These are phyloP conservation scores for Drosophila willistoni DNA, from an alignment of 1,140 invertebrate genomes.

Conservation along the genomic window DNA sequence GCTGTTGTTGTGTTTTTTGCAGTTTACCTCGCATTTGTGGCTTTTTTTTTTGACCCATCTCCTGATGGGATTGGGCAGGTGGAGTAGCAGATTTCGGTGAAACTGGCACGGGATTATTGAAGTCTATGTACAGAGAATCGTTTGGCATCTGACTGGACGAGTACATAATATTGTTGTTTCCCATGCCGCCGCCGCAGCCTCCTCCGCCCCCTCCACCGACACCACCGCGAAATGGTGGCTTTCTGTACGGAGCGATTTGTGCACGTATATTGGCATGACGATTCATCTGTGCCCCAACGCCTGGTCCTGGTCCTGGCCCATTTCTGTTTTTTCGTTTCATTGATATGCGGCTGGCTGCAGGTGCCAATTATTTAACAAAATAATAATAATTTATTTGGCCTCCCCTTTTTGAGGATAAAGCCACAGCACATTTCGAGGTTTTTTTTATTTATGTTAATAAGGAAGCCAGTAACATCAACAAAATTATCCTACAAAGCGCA, in stretches of 20 bases:
- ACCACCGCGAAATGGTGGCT: conserved; percentile 55
- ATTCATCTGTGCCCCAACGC: conserved; percentile 34
- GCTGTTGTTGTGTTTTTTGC: conserved; percentile 36
- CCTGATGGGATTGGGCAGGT: conserved; percentile 10
- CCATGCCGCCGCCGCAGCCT: conserved; percentile 17
- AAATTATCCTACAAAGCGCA: no score
- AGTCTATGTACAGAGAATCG: conserved; percentile 81
- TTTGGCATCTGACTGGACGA: conserved; percentile 78
- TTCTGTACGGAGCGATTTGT: conserved; percentile 61
- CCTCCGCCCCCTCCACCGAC: conserved; percentile 6
- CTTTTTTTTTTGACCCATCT: conserved; percentile 60
- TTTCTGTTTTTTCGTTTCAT: conserved; percentile 30
- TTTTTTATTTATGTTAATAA: no score
- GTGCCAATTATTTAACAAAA: conserved; percentile 1
- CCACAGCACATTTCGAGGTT: no score
- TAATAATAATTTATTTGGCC: not conserved
- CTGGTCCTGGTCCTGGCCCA: not conserved
- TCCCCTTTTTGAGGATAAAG: no score
- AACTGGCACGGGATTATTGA: conserved; percentile 63
- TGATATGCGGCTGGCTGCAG: not conserved
- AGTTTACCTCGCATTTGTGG: conserved; percentile 46
- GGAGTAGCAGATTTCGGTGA: conserved; percentile 9
- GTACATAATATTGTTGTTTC: conserved; percentile 50
- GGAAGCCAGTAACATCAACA: no score
- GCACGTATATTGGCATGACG: conserved; percentile 50